Evolutionary conservation across 2,797 vertebrate species (phyloP).

Genomic region (Anguilla megastoma): DNA sequence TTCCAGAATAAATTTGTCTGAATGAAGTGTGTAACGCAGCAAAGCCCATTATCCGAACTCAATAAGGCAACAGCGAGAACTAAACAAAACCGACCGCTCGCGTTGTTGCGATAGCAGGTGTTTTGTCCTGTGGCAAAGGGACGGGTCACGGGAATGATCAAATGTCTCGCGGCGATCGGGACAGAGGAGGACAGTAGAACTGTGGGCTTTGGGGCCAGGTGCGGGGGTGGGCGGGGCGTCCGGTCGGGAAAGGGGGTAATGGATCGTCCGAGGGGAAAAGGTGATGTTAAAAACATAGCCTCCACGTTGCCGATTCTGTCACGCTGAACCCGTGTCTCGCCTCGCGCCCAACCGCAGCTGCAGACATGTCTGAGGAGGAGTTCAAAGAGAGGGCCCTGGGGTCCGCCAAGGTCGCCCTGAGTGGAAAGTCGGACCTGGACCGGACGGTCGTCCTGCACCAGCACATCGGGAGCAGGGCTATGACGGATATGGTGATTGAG

Average conservation of each 20-base stretch:
- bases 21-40: slow-evolving; percentile 1
- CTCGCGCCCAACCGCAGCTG: slow-evolving; percentile 60
- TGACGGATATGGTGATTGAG: slow-evolving; percentile 95
- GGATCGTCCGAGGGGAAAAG: background rate
- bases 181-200: background rate
- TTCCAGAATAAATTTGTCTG: slow-evolving; percentile 14
- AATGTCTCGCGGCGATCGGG: background rate
- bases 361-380: slow-evolving; percentile 84
- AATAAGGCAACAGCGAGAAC: background rate
- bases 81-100: background rate
- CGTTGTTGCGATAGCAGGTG: background rate
- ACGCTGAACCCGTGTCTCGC: slow-evolving; percentile 26
- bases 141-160: background rate
- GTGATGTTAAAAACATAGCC: background rate
- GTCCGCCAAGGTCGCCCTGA: slow-evolving; percentile 73
- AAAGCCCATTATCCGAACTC: background rate
- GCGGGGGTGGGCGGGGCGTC: background rate
- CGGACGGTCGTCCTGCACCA: slow-evolving; percentile 84
- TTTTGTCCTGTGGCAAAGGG: background rate
- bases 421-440: slow-evolving; percentile 84
- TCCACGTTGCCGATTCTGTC: background rate
- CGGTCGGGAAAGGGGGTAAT: background rate
- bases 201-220: background rate
- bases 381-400: slow-evolving; percentile 78
- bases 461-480: slow-evolving; percentile 90